A percentile compares a stretch with the other conserved stretches of the same genome.
These are phyloP conservation scores for Prosopocoilus inquinatus DNA, from an alignment of 2,888 invertebrate genomes.

Conservation along the genomic window DNA sequence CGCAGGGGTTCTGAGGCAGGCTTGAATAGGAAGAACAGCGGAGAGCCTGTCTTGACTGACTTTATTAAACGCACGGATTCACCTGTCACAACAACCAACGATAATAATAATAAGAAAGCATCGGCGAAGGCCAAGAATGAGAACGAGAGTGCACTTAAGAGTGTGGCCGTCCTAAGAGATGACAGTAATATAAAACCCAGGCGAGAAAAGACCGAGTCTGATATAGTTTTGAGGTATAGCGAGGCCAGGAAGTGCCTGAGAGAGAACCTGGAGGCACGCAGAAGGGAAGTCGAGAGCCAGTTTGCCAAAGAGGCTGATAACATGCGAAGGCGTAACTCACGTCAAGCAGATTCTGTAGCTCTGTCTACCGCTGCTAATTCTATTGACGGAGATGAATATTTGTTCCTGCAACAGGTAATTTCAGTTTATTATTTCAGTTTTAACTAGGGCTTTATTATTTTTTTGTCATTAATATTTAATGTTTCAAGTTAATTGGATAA, in stretches of 20 bases:
- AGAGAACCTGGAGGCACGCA: conserved; percentile 52
- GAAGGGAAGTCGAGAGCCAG: conserved; percentile 51
- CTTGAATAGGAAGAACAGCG: conserved; percentile 55
- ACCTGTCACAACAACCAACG: conserved; percentile 5
- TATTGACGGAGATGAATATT: conserved; percentile 48
- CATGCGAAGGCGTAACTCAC: conserved; percentile 51
- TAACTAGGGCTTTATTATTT: conserved; percentile 7
- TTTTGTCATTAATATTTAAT: background rate
- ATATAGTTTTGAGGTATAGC: conserved; percentile 72
- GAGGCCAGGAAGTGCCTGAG: conserved; percentile 54
- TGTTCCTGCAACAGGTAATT: conserved; percentile 49
- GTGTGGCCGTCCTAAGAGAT: conserved; percentile 29
- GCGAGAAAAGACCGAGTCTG: conserved; percentile 86
- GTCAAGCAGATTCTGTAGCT: conserved; percentile 48
- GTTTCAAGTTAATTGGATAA: background rate
- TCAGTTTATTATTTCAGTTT: conserved; percentile 18
- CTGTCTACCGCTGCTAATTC: conserved; percentile 39
- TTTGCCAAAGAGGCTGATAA: conserved; percentile 50
- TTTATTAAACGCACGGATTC: conserved; percentile 56
- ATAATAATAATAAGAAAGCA: conserved; percentile 4
- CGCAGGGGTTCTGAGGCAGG: conserved; percentile 59
- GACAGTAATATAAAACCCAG: conserved; percentile 62
- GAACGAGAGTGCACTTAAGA: conserved; percentile 36
- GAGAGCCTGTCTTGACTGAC: conserved; percentile 71
- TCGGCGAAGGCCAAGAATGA: conserved; percentile 5